Conservation (phyloP, 2,797 vertebrate genomes). For the Cetoscarus ocellatus region DNA sequence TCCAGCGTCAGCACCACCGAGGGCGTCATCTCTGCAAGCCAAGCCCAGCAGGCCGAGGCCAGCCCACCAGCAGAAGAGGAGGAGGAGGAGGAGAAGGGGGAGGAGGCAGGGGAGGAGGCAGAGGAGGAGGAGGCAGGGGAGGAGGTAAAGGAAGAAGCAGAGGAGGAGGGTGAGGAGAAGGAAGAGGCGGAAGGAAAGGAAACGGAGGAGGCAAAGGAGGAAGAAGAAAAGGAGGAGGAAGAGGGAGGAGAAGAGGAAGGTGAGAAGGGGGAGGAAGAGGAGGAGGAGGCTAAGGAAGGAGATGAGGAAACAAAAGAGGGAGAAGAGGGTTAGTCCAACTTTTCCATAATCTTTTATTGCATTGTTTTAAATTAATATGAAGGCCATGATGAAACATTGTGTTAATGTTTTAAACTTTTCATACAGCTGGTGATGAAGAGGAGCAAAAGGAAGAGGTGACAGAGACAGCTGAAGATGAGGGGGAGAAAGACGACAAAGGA, state of each 20-base stretch:
- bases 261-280: conserved; percentile 6
- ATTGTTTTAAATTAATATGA: neutral
- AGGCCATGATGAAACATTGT: neutral
- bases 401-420: neutral
- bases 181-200: conserved; percentile 75
- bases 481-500: conserved; percentile 29
- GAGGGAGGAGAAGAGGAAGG: conserved; percentile 42
- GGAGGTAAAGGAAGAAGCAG: conserved; percentile 20
- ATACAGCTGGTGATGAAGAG: conserved; percentile 64
- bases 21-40: conserved; percentile 88
- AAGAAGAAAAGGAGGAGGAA: conserved; percentile 40
- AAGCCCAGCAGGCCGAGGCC: conserved; percentile 86
- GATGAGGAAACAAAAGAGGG: conserved; percentile 42
- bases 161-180: conserved; percentile 75
- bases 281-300: conserved; percentile 77
- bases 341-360: conserved; percentile 1
- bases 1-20: conserved; percentile 87
- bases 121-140: conserved; percentile 35
- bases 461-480: conserved; percentile 45
- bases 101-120: conserved; percentile 24
- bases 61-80: conserved; percentile 84
- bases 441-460: conserved; percentile 50
- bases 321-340: conserved; percentile 59
- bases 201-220: conserved; percentile 9
- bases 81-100: conserved; percentile 75